Evolutionary conservation across 2,797 vertebrate genomes (phyloP).

Genomic region (Macropus fuliginosus): DNA sequence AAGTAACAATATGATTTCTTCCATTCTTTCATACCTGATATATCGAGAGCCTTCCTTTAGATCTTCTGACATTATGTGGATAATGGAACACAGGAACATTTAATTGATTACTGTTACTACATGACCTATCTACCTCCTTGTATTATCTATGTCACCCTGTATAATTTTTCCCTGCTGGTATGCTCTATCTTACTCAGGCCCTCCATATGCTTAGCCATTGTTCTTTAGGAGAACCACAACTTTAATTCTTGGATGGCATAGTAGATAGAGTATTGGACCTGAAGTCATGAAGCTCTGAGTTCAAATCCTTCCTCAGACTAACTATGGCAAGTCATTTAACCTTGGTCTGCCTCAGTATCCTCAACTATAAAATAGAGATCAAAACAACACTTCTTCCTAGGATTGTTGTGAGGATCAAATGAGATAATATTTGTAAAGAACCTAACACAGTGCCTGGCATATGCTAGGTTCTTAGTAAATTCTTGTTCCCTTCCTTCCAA

Average conservation of each 20-base stretch:
- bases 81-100: neutral
- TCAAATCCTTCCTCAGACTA: neutral
- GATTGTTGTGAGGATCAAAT: neutral
- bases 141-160: neutral
- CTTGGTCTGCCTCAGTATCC: neutral
- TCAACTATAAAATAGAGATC: neutral
- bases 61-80: neutral
- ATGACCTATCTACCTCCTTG: neutral
- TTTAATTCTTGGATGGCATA: neutral
- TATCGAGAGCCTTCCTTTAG: neutral
- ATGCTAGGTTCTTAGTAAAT: neutral
- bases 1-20: conserved; percentile 64
- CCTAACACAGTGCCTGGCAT: neutral
- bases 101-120: neutral
- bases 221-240: neutral
- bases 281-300: neutral
- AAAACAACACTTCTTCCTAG: neutral
- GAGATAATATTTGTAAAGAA: neutral
- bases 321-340: neutral
- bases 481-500: neutral
- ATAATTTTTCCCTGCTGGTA: neutral
- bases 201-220: neutral
- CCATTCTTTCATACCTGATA: conserved; percentile 68
- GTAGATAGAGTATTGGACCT: neutral
- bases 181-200: neutral